phyloP scores from a whole-genome alignment of 2,888 invertebrate genomes.

The Emmelina monodactyla region DNA sequence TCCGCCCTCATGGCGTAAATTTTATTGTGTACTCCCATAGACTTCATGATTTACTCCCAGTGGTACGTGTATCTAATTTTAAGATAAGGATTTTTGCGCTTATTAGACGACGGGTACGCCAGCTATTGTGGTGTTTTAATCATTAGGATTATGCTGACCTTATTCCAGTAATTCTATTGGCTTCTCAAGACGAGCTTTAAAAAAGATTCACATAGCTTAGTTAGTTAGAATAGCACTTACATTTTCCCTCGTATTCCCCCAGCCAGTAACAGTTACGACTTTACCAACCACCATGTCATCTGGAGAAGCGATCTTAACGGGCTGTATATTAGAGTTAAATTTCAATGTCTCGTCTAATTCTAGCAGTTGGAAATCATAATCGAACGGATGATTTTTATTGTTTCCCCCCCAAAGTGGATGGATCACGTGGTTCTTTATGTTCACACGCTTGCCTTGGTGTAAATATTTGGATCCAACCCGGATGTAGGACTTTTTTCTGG shows the following conservation, averaged over 20 bases:
- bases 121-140: too few species aligned
- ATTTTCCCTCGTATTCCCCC: slow-evolving; percentile 53
- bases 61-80: too few species aligned
- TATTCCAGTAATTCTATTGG: too few species aligned
- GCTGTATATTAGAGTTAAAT: slow-evolving; percentile 35
- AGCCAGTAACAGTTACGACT: slow-evolving; percentile 47
- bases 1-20: too few species aligned
- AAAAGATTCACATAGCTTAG: too few species aligned
- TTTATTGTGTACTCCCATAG: too few species aligned
- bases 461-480: neutral
- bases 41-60: too few species aligned
- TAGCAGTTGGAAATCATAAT: slow-evolving; percentile 48
- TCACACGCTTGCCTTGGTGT: neutral
- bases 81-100: too few species aligned
- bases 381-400: slow-evolving; percentile 45
- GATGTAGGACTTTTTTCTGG: neutral
- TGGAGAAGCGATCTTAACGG: slow-evolving; percentile 43
- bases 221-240: slow-evolving; percentile 29
- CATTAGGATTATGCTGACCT: too few species aligned
- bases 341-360: slow-evolving; percentile 32
- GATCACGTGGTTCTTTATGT: slow-evolving; percentile 25
- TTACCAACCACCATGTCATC: slow-evolving; percentile 52
- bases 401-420: slow-evolving; percentile 38
- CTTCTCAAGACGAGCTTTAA: too few species aligned
- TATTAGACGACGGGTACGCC: too few species aligned